phyloP scores from a whole-genome alignment of 2,113 vertebrate species.

The Syngnathus scovelli region DNA sequence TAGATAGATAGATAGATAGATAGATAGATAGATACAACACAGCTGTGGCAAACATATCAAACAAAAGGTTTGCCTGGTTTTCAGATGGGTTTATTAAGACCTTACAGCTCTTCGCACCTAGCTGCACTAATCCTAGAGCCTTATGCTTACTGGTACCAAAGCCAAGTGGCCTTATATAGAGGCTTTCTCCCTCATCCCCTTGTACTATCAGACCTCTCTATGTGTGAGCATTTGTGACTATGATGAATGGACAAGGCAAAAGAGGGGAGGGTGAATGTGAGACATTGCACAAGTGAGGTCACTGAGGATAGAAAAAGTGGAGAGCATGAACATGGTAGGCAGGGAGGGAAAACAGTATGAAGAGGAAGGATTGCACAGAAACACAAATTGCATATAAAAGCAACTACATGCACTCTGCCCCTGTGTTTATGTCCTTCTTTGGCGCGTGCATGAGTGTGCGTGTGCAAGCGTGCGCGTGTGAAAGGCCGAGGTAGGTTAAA shows the following conservation, averaged over 20 bases:
- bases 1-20: not conserved
- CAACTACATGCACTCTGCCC: constrained; percentile 56
- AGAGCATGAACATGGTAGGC: constrained; percentile 31
- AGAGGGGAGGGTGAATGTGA: constrained; percentile 51
- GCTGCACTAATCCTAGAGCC: constrained; percentile 65
- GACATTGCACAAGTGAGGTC: constrained; percentile 50
- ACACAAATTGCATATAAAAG: constrained; percentile 57
- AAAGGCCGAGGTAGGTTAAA: constrained; percentile 77
- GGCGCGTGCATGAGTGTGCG: constrained; percentile 16
- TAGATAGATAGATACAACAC: constrained; percentile 9
- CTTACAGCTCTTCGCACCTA: constrained; percentile 65
- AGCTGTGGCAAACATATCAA: constrained; percentile 27
- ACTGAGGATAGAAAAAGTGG: constrained; percentile 21
- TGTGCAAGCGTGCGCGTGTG: constrained; percentile 27
- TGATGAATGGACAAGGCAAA: constrained; percentile 58
- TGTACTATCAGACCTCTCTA: constrained; percentile 13
- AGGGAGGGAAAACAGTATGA: constrained; percentile 14
- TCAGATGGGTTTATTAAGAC: constrained; percentile 47
- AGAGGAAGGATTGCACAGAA: constrained; percentile 9
- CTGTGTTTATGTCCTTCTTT: constrained; percentile 54
- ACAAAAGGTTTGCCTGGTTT: not conserved
- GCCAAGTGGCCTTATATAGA: constrained; percentile 52
- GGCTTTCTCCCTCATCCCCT: constrained; percentile 16
- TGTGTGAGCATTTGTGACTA: constrained; percentile 39
- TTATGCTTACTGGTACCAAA: constrained; percentile 48